phyloP scores from a whole-genome alignment of 2,113 vertebrate genomes.

The Percopsis transmontana region DNA sequence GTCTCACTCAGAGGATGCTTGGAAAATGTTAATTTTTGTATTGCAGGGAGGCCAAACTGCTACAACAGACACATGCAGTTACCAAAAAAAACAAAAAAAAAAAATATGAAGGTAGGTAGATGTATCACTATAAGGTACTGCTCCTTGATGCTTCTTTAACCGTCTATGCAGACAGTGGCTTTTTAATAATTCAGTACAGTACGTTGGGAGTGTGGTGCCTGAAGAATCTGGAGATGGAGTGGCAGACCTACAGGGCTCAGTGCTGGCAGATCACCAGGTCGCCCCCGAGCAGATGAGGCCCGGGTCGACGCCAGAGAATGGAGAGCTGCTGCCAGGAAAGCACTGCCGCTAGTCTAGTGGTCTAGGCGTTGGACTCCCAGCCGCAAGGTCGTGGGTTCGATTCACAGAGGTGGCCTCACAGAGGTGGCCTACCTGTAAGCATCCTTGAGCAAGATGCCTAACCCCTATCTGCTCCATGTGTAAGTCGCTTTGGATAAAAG shows the following conservation, averaged over 20 bases:
- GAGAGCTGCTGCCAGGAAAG: constrained; percentile 35
- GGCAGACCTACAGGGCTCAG: constrained; percentile 8
- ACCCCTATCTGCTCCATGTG: too few species aligned
- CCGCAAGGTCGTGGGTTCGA: too few species aligned
- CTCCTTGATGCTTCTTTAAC: neutral
- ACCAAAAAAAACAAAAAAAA: neutral
- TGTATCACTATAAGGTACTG: neutral
- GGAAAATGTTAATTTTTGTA: too few species aligned
- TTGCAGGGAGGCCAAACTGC: too few species aligned
- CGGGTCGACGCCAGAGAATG: constrained; percentile 14
- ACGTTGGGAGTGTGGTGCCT: neutral
- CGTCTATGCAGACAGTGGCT: neutral
- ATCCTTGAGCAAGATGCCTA: too few species aligned
- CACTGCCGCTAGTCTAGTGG: constrained; percentile 42
- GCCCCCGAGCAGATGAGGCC: neutral
- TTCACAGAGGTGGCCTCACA: too few species aligned
- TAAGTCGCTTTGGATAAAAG: too few species aligned
- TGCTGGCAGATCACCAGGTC: constrained; percentile 3
- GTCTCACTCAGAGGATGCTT: neutral
- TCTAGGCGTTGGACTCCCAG: too few species aligned
- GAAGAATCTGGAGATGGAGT: neutral
- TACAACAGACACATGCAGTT: neutral
- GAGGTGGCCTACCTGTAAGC: too few species aligned
- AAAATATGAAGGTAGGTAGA: neutral
- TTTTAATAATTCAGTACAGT: neutral